Evolutionary conservation across 2,888 invertebrate species (phyloP).

Genomic region (Salticus scenicus): DNA sequence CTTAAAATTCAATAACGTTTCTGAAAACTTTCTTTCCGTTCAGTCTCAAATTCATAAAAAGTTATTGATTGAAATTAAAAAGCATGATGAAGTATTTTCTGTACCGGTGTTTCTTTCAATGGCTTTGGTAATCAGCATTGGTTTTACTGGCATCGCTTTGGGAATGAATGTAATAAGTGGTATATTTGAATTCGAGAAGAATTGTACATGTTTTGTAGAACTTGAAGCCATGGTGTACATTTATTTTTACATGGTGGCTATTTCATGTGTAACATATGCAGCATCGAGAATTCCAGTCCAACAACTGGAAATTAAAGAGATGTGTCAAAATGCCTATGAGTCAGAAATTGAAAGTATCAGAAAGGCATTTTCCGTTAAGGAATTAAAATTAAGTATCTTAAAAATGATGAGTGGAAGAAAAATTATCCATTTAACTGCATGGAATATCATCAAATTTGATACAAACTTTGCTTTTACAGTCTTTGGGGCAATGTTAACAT

Average conservation of each 20-base stretch:
- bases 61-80: neutral
- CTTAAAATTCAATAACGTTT: neutral
- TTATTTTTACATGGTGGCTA: neutral
- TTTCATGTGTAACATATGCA: neutral
- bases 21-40: neutral
- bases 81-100: neutral
- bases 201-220: too few species aligned
- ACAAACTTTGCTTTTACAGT: neutral
- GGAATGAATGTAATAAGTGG: too few species aligned
- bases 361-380: neutral
- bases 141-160: neutral
- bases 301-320: too few species aligned
- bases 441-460: neutral
- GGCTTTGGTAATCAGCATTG: neutral
- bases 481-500: neutral
- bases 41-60: neutral
- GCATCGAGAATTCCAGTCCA: neutral
- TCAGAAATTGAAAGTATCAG: too few species aligned
- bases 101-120: neutral
- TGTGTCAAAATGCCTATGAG: too few species aligned
- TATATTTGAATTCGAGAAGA: too few species aligned
- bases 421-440: neutral
- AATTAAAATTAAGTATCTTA: neutral
- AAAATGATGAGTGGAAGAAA: neutral
- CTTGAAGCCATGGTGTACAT: too few species aligned